These are phyloP conservation scores for Dendropsophus ebraccatus DNA, from an alignment of 2,113 vertebrate species.

Conservation along the genomic window DNA sequence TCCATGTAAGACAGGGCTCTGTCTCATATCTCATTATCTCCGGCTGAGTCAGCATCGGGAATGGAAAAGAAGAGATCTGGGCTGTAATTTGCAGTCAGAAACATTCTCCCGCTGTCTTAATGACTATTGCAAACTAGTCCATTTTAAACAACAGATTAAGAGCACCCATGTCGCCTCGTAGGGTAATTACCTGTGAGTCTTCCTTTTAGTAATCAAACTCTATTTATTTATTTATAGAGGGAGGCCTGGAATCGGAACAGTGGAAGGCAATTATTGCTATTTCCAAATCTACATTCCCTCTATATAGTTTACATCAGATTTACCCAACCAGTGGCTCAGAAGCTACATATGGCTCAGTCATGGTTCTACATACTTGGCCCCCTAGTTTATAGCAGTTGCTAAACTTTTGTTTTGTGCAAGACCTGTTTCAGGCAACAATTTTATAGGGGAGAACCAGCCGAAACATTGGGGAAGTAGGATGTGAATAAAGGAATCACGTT, in stretches of 20 bases:
- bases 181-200: slow-evolving; percentile 19
- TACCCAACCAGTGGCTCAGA: not conserved
- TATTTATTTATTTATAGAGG: not conserved
- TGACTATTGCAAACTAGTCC: slow-evolving; percentile 38
- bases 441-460: too few species aligned
- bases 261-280: not conserved
- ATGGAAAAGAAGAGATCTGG: slow-evolving; percentile 1
- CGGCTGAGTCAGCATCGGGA: slow-evolving; percentile 28
- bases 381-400: not conserved
- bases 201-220: not conserved
- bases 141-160: slow-evolving; percentile 18
- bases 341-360: not conserved
- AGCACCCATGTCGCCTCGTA: slow-evolving; percentile 16
- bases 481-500: too few species aligned
- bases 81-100: slow-evolving; percentile 33
- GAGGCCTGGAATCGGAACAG: not conserved
- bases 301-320: not conserved
- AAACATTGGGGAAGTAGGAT: too few species aligned
- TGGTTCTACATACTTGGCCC: too few species aligned
- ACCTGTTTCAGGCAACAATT: too few species aligned
- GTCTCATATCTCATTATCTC: slow-evolving; percentile 49
- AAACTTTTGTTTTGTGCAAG: too few species aligned
- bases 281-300: not conserved
- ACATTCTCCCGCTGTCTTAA: slow-evolving; percentile 47
- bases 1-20: slow-evolving; percentile 28